Conservation (phyloP, 2,797 vertebrate species). For the Sebastes goodei region DNA sequence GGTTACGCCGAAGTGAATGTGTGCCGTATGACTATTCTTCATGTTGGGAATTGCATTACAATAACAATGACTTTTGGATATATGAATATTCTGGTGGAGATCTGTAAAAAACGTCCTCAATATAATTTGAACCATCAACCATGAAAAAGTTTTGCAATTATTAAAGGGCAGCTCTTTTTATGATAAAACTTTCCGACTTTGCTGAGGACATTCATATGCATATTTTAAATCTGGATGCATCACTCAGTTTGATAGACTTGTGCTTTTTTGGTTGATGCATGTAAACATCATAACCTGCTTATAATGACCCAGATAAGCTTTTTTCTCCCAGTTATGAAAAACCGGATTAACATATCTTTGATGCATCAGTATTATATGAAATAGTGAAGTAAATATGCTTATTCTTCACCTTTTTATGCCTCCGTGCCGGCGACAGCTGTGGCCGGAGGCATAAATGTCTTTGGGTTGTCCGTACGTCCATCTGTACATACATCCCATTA, state of each 20-base stretch:
- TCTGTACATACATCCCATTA: too few relatives aligned
- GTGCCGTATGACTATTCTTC: slow-evolving; percentile 1
- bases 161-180: slow-evolving; percentile 26
- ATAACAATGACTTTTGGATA: slow-evolving; percentile 13
- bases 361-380: neutral
- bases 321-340: slow-evolving; percentile 14
- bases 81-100: neutral
- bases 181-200: slow-evolving; percentile 14
- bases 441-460: too few relatives aligned
- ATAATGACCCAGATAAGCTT: slow-evolving; percentile 42
- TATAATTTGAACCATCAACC: neutral
- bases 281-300: slow-evolving; percentile 38
- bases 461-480: too few relatives aligned
- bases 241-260: slow-evolving; percentile 25
- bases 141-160: slow-evolving; percentile 7
- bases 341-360: slow-evolving; percentile 21
- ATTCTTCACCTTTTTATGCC: neutral
- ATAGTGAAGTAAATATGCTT: neutral
- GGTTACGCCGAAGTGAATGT: slow-evolving; percentile 20
- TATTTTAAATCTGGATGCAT: slow-evolving; percentile 6
- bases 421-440: too few relatives aligned
- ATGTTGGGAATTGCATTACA: slow-evolving; percentile 10
- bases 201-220: slow-evolving; percentile 1
- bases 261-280: neutral
- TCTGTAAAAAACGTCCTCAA: neutral